Percentiles rank a stretch among this genome's conserved stretches.
phyloP scores from a whole-genome alignment of 2,113 vertebrate species.

The Gila orcuttii region DNA sequence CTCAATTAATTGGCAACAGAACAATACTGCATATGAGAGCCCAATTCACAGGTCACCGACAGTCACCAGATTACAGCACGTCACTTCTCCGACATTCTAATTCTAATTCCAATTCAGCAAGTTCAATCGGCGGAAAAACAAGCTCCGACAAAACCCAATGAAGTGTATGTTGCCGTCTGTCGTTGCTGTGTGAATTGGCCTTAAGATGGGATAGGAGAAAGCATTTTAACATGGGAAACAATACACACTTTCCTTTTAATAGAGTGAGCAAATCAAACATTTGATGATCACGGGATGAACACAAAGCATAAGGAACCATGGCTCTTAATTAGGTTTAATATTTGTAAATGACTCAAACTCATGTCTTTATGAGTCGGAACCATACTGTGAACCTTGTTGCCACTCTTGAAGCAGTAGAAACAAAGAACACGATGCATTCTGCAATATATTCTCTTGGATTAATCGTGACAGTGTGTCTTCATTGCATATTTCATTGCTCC shows the following conservation, averaged over 20 bases:
- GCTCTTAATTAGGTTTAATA: neutral
- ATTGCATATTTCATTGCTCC: neutral
- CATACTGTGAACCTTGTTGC: neutral
- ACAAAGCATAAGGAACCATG: no score
- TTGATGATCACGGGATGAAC: neutral
- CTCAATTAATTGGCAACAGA: neutral
- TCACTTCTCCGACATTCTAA: no score
- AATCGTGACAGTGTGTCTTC: neutral
- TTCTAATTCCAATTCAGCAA: no score
- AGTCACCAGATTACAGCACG: no score
- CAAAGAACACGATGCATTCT: constrained; percentile 6
- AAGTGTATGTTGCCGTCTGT: no score
- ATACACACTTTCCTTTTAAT: neutral
- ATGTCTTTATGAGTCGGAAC: neutral
- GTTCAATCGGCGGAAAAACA: no score
- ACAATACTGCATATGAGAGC: neutral
- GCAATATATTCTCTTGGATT: neutral
- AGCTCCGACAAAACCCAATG: no score
- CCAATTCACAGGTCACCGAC: no score
- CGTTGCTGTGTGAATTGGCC: no score
- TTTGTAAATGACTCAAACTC: neutral
- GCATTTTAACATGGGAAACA: neutral
- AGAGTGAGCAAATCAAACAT: neutral
- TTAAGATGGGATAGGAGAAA: neutral
- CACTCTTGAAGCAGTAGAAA: neutral